These are phyloP conservation scores for Serinus canaria DNA, from an alignment of 2,113 vertebrate species.

Conservation along the genomic window DNA sequence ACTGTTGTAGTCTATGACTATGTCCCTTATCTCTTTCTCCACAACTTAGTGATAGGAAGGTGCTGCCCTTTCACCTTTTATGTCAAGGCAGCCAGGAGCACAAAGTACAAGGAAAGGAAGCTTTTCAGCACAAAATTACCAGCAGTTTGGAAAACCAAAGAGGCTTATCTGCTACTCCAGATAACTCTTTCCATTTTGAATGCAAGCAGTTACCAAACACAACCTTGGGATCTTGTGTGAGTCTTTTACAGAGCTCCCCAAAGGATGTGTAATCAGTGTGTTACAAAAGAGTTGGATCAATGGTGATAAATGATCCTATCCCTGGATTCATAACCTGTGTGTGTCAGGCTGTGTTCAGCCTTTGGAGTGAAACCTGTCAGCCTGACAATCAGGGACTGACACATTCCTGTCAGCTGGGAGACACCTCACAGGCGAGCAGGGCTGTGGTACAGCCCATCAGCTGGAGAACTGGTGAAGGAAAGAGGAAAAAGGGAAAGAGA, in stretches of 20 bases:
- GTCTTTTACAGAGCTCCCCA: background rate
- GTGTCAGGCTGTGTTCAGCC: background rate
- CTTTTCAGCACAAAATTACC: slow-evolving; percentile 22
- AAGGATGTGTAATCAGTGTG: background rate
- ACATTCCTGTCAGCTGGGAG: background rate
- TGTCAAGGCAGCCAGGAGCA: background rate
- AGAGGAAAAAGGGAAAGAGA: background rate
- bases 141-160: slow-evolving; percentile 12
- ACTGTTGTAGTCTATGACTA: slow-evolving; percentile 47
- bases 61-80: background rate
- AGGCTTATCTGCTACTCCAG: background rate
- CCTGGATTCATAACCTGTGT: background rate
- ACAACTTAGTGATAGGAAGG: background rate
- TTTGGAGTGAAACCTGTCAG: background rate
- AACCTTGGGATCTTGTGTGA: background rate
- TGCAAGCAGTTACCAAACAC: background rate
- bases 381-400: background rate
- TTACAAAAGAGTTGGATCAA: background rate
- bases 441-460: background rate
- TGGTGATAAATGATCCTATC: background rate
- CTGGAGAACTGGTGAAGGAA: background rate
- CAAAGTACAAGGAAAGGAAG: slow-evolving; percentile 19
- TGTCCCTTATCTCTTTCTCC: slow-evolving; percentile 30
- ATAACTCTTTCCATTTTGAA: background rate
- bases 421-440: background rate